These are phyloP conservation scores for Cheilosia scutellata DNA, from an alignment of 2,888 invertebrate genomes.

Conservation along the genomic window DNA sequence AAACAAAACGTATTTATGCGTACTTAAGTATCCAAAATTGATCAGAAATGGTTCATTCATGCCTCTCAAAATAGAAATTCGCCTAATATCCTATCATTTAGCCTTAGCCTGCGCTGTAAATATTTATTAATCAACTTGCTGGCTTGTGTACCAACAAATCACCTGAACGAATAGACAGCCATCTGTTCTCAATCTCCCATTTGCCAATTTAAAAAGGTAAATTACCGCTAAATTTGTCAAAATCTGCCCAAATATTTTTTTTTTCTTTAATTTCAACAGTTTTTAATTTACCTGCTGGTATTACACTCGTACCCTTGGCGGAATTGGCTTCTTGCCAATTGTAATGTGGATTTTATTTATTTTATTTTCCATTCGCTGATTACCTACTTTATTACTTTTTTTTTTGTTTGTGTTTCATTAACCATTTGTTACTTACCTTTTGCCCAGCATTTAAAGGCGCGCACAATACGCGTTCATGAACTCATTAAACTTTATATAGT, in stretches of 20 bases:
- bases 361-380: slow-evolving; percentile 27
- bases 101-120: background rate
- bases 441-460: slow-evolving; percentile 28
- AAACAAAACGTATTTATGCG: background rate
- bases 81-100: background rate
- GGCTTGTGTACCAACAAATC: slow-evolving; percentile 2
- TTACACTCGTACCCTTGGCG: slow-evolving; percentile 1
- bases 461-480: slow-evolving; percentile 47
- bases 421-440: slow-evolving; percentile 33
- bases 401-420: slow-evolving; percentile 10
- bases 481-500: slow-evolving; percentile 52
- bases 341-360: slow-evolving; percentile 21
- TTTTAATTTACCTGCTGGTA: background rate
- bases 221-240: slow-evolving; percentile 37
- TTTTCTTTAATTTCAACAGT: slow-evolving; percentile 22
- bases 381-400: slow-evolving; percentile 27
- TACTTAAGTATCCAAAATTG: background rate
- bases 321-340: slow-evolving; percentile 43
- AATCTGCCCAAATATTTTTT: slow-evolving; percentile 33
- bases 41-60: background rate
- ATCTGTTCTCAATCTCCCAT: slow-evolving; percentile 30
- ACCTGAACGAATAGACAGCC: slow-evolving; percentile 16
- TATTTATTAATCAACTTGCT: background rate
- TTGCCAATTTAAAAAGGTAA: slow-evolving; percentile 13
- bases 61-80: slow-evolving; percentile 20